phyloP scores from a whole-genome alignment of 1,140 invertebrate species.

The Trichoplusia ni region DNA sequence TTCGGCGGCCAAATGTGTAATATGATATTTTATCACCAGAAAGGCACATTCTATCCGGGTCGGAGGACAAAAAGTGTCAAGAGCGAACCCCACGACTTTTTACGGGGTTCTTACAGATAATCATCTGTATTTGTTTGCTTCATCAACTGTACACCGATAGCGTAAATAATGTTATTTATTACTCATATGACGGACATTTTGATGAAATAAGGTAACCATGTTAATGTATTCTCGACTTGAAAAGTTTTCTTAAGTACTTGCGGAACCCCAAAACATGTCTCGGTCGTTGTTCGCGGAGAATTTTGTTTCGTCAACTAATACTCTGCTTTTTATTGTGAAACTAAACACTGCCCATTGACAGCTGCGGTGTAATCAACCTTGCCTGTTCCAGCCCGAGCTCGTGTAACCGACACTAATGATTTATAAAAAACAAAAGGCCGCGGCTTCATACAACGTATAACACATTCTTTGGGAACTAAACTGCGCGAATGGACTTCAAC shows the following conservation, averaged over 20 bases:
- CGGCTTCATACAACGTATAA: slow-evolving; percentile 9
- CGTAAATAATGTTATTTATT: too few species aligned
- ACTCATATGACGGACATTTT: too few species aligned
- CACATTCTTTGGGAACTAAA: not conserved
- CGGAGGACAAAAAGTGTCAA: slow-evolving; percentile 44
- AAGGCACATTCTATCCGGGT: slow-evolving; percentile 45
- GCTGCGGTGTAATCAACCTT: slow-evolving; percentile 38
- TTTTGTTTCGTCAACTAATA: slow-evolving; percentile 29
- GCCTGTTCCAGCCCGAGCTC: slow-evolving; percentile 1
- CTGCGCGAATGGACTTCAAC: not conserved
- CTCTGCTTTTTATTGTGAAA: slow-evolving; percentile 37
- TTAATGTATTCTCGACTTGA: too few species aligned
- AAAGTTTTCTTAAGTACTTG: too few species aligned
- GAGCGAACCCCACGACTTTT: not conserved
- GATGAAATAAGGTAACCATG: too few species aligned
- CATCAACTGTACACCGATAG: too few species aligned
- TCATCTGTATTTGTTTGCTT: too few species aligned
- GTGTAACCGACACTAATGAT: slow-evolving; percentile 19
- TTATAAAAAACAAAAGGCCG: slow-evolving; percentile 22
- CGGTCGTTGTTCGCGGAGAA: slow-evolving; percentile 5
- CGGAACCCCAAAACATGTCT: not conserved
- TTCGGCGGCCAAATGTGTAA: slow-evolving; percentile 44
- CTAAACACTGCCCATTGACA: slow-evolving; percentile 39
- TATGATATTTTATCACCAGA: slow-evolving; percentile 46
- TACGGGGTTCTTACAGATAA: not conserved